phyloP scores from a whole-genome alignment of 2,888 invertebrate genomes.

The Campaea margaritaria region DNA sequence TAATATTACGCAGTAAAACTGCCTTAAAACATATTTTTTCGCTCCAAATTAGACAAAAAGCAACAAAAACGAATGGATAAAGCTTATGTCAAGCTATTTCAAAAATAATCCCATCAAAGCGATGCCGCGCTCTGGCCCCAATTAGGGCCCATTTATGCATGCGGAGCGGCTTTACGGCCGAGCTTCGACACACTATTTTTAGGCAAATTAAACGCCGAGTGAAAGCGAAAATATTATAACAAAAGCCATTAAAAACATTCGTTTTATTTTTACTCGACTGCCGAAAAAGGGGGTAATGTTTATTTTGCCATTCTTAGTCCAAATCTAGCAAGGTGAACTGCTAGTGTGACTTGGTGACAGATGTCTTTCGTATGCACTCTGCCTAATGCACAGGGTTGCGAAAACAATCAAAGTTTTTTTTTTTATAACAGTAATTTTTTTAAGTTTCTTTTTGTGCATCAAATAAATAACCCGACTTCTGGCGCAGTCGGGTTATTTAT shows the following conservation, averaged over 20 bases:
- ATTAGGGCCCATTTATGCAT: slow-evolving; percentile 31
- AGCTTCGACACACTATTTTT: neutral
- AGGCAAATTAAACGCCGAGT: neutral
- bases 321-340: slow-evolving; percentile 53
- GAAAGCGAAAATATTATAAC: neutral
- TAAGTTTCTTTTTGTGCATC: too few relatives aligned
- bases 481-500: too few relatives aligned
- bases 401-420: neutral
- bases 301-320: slow-evolving; percentile 26
- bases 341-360: slow-evolving; percentile 52
- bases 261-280: too few relatives aligned
- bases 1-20: neutral
- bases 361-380: slow-evolving; percentile 60
- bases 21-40: neutral
- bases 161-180: slow-evolving; percentile 11
- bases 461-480: too few relatives aligned
- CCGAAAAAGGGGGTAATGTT: too few relatives aligned
- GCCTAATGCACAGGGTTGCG: slow-evolving; percentile 56
- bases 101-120: slow-evolving; percentile 30
- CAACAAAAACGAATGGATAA: neutral
- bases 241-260: neutral
- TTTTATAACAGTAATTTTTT: too few relatives aligned
- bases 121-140: slow-evolving; percentile 20
- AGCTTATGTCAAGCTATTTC: slow-evolving; percentile 12
- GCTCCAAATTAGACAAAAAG: neutral